Evolutionary conservation across 1,140 invertebrate genomes (phyloP).

Genomic region (Acromyrmex heyeri): DNA sequence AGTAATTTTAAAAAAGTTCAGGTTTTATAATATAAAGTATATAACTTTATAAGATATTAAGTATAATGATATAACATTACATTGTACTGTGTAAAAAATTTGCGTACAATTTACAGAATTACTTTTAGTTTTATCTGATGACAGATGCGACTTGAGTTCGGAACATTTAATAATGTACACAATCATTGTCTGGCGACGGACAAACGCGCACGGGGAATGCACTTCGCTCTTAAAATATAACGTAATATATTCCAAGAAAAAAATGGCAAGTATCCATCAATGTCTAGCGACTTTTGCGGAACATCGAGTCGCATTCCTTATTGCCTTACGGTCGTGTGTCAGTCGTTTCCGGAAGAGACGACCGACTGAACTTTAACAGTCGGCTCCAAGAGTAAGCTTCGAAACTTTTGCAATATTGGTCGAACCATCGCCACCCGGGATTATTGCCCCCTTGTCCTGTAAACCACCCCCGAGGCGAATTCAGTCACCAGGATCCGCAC

Average conservation of each 20-base stretch:
- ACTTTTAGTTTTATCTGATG: constrained; percentile 36
- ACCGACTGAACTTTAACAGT: constrained; percentile 71
- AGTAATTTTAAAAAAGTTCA: not conserved
- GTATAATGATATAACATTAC: not conserved
- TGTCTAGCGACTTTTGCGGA: constrained; percentile 46
- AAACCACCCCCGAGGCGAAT: constrained; percentile 60
- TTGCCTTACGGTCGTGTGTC: constrained; percentile 51
- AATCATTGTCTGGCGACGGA: constrained; percentile 31
- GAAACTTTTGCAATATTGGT: constrained; percentile 80
- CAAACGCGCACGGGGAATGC: constrained; percentile 3
- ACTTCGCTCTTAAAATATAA: constrained; percentile 49
- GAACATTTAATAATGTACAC: constrained; percentile 46
- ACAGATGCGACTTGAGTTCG: constrained; percentile 29
- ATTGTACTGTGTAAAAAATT: not conserved
- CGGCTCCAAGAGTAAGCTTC: constrained; percentile 54
- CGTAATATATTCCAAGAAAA: constrained; percentile 32
- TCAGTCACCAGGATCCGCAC: constrained; percentile 62
- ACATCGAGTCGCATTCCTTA: constrained; percentile 54
- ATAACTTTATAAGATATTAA: not conserved
- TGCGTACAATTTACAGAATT: constrained; percentile 18
- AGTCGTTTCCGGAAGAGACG: constrained; percentile 56
- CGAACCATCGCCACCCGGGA: constrained; percentile 62
- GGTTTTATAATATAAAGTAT: not conserved
- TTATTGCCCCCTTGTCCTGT: constrained; percentile 72
- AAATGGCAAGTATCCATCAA: constrained; percentile 58